Evolutionary conservation across 2,888 invertebrate species (phyloP), one percentile per base, ranked within the genome.

Genomic region (Pteria penguin): DNA sequence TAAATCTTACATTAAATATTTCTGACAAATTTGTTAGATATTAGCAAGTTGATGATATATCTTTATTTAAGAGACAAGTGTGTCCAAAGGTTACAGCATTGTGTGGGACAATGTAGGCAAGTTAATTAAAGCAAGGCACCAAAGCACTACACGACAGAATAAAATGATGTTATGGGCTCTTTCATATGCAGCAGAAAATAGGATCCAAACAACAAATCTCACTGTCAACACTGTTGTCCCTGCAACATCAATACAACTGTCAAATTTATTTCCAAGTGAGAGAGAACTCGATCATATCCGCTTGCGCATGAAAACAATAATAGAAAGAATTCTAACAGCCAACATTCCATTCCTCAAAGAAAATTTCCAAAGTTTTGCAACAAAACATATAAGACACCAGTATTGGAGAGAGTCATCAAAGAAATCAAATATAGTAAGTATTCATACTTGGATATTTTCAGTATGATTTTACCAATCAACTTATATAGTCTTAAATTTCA

Each of bases 91-190:
- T 57, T 79, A 69, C 26, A 69, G 72, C 3, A 2, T 77, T 4
- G 62, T 69, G 5, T 79, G 79, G 79, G 81, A 79, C 52, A 81
- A 81, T 55, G 72, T 81, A 0, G 78, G 78, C 0, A 72, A 67
- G 27, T 63, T 69, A 32, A 60, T 77, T 0, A 79, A 57, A 27
- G 79, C 72, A 14, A 22, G 72, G 11, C 68, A 75, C 24, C 81
- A 79, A 33, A 75, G 57, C 11, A 66, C 70, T 11, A 73, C 74
- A 4, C 65, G 74, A 8, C 72, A 75, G 2, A 81, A 79, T 65
- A 75, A 77, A 55, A 75, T 73, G 62, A 52, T 62, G 32, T 27
- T 55, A 5, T 81, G 81, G 79, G 81, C 81, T 11, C 26, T 81
- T 27, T 62, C 77, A 24, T 75, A 66, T 31, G 57, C 32, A 14